Evolutionary conservation across 2,888 invertebrate genomes (phyloP), one percentile per base, ranked within the genome.

Genomic region (Piscicola geometra): DNA sequence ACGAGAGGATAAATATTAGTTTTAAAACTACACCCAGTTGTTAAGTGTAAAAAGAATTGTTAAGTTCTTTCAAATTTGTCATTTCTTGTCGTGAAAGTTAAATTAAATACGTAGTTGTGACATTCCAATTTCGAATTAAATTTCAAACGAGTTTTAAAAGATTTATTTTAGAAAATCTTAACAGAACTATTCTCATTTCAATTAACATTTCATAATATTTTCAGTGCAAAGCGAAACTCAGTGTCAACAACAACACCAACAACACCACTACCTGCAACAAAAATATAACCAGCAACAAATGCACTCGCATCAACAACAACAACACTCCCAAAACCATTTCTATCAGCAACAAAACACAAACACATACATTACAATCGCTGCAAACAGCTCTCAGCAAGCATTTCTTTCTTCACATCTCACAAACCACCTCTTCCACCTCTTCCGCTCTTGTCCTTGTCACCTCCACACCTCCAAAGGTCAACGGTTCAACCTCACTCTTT

Each of bases 401-500:
- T 56, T 56, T 56, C 41, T 77, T 64, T 72, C 72, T 1, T 76
- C 64, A 52, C 69, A 60, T 30, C 60, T 67, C 72, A 73, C 75
- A 50, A 76, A 71, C 33, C 56, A 36, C 36, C 56, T 41, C 32
- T 75, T 70, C 32, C 72, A 76, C 30, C 76, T 76, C 35, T 74
- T 76, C 30, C 30, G 47, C 3, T 33, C 66, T 21, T 78, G 77
- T 68, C 77, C 78, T 1, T 78, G 78, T 77, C 70, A 76, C 50
- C 75, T 78, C 28, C 73, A 33, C 18, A 77, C 74, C 15, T 69
- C 50, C 36, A 76, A 73, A 68, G 77, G 77, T 32, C 78, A 78
- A 73, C 71, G 68, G 33, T 73, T 78, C 76, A 78, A 78, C 71
- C 56, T 78, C 60, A 76, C 77, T 18, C 74, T 78, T 25, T 60